Base-by-base conservation (phyloP, 2,113 vertebrate genomes). In the Amphiprion ocellaris region DNA sequence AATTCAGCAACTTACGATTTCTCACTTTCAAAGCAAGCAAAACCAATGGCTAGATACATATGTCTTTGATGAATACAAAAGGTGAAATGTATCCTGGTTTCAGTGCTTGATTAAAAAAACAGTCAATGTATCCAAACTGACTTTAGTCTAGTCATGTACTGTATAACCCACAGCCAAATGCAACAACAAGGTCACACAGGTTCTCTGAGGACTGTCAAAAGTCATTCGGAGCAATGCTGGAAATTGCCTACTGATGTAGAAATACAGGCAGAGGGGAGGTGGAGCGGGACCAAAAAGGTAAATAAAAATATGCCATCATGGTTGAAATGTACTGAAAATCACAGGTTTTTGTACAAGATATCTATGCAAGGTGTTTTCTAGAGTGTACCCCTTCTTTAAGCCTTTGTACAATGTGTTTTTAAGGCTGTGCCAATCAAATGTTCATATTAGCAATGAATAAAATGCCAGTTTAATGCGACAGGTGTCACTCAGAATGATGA, bases 131-230 rank as follows among this genome's bases (percentile, higher is more conserved):
- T 69, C 24, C 64, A 61, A 55, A 56, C 7, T 64, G 64, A 74
- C 66, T 77, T 79, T 53, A 54, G 19, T 74, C 33, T 65, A 66
- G 41, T 77, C 56, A 69, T 75, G 23, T 56, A 28, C 74, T 75
- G n/a, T 60, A 28, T 71, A 74, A 58, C 55, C 66, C 56, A 66
- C 21, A 24, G 77, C 65, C 56, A 77, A 82, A 82, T 53, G 21
- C 55, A 77, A 55, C 67, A 70, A 62, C 83, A 83, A 87, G 86
- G 84, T 79, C 79, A 67, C 5, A 23, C 50, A 54, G 15, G 52
- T 68, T 85, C 83, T 77, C 83, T 56, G 73, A 84, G 60, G 81
- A 68, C 8, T 56, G 37, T 69, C 3, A 19, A 64, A 79, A 84
- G 37, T 77, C 67, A 54, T 75, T 85, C 60, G 44, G 49, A 53